Evolutionary conservation across 2,113 vertebrate genomes (phyloP), one percentile per base, ranked within the genome.

Genomic region (Epinephelus lanceolatus): DNA sequence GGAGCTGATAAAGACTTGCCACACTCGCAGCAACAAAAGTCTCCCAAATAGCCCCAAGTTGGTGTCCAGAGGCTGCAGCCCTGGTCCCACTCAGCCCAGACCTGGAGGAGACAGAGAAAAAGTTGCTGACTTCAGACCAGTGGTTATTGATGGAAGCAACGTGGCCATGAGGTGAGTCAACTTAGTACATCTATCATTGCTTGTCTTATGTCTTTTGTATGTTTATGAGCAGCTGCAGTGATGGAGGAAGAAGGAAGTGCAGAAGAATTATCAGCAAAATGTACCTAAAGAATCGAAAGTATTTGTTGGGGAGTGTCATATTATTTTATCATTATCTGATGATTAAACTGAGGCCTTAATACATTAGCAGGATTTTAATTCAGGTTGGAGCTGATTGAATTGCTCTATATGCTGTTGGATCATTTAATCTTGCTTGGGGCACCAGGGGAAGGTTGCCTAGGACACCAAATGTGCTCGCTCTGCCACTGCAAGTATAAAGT

Each of bases 91-190:
- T 52, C 67, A 52, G 3, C 30, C 80, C 74, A 63, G 73, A 57
- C 27, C 81, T 0, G 66, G 78, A 11, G 0, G 69, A 0, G 93
- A 93, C 51, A 8, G 47, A 1, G 92, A 92, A 11, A 33, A 72
- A 0, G 82, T 75, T 0, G 19, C 71, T 1, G 66, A 69, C 33
- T 89, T 98, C 93, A 94, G 97, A 79, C 94, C 96, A 3, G 96
- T 98, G 3, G 97, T 98, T 52, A 98, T 98, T 0, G 97, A 98
- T 0, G 97, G 97, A 69, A 98, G 97, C 95, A 98, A 98, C 0
- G 96, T 98, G 56, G 97, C 97, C 21, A 98, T 98, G 96, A 98
- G 97, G 97, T 98, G 94, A 93, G 92, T 56, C 33, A 42, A n/a
- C 23, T 37, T 7, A 7, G 33, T 37, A 7, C 33, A 37, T 37